Evolutionary conservation across 2,113 vertebrate species (phyloP), one percentile per base, ranked within the genome.

Genomic region (Trematomus loennbergii): DNA sequence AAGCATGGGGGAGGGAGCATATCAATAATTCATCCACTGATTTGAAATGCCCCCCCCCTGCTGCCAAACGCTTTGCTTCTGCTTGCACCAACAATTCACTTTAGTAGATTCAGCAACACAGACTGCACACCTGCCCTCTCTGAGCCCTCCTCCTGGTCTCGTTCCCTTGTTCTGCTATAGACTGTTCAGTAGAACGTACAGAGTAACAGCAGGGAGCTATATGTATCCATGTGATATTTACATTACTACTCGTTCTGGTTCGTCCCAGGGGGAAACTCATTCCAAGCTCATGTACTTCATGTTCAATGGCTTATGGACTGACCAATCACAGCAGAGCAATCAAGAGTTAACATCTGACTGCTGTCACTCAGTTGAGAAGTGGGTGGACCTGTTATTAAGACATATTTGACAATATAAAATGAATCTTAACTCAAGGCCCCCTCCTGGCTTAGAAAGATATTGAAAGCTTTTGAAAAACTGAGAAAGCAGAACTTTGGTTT

Each of bases 11-110:
- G 79, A 83, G 83, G 88, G 78, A 60, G 69, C 70, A 15, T 91
- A 94, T 95, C 93, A 94, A 94, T 94, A 94, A 95, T 95, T 94
- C 78, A 94, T 85, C 72, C 66, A 93, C 87, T 70, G 89, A 92
- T 92, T 73, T 63, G 74, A 12, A 88, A 79, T 70, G 75, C 57
- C 78, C 75, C 72, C 74, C 75, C 72, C 74, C 79, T 22, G 43
- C 70, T 86, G 84, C 81, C 85, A 88, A 83, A 83, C 69, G 81
- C 87, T 78, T 82, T 12, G 68, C 77, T 67, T 75, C 75, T 61
- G 79, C 81, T 74, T 85, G 40, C 79, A 83, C 29, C 45, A 52
- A 73, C 76, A 85, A 54, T 81, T 55, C 9, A 43, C 68, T 58
- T 61, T 12, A 69, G 79, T 22, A 68, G 52, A 73, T 73, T 83